Base-by-base conservation (phyloP, 2,797 vertebrate species). In the Neopelma chrysocephalum region DNA sequence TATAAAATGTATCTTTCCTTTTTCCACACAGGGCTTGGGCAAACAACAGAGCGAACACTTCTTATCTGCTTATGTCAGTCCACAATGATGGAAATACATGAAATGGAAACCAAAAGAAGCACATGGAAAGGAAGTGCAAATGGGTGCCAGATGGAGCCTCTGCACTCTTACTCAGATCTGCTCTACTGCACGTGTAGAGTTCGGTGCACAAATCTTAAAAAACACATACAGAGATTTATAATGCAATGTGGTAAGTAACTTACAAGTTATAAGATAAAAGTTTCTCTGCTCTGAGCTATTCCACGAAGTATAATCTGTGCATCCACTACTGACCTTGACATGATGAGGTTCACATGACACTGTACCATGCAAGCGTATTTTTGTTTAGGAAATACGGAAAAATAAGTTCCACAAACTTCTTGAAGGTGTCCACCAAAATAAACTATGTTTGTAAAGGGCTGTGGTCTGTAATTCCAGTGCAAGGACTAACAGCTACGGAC, bases 161-260 rank as follows among this genome's bases (percentile, higher is more conserved):
- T 23, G 45, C 32, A 64, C n/a, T 43, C 20, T 31, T 16, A 13
- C 31, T 31, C 12, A 47, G 32, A 78, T 58, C 19, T 60, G 42
- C 22, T 36, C 43, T 25, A 1, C 22, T 25, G 21, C 2, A 3
- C 11, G 12, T 8, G n/a, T 45, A 8, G 8, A 48, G 26, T 8
- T 56, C 81, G 50, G 42, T 9, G 34, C 20, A 19, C 2, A 9
- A 9, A 43, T 1, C 26, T 54, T 29, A 14, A 23, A 23, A 60
- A 48, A 42, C 22, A 18, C 22, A 18, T 0, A 2, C 14, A 64
- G 20, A 56, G 14, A 81, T 69, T 47, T n/a, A 31, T 1, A 82
- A 42, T 0, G 16, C 14, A 58, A 21, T 0, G 2, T 9, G 8
- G 20, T 11, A 38, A 1, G 6, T 4, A 58, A 56, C 26, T 48